Evolutionary conservation across 2,888 invertebrate species (phyloP), one percentile per base, ranked within the genome.

Genomic region (Tetragonisca angustula): DNA sequence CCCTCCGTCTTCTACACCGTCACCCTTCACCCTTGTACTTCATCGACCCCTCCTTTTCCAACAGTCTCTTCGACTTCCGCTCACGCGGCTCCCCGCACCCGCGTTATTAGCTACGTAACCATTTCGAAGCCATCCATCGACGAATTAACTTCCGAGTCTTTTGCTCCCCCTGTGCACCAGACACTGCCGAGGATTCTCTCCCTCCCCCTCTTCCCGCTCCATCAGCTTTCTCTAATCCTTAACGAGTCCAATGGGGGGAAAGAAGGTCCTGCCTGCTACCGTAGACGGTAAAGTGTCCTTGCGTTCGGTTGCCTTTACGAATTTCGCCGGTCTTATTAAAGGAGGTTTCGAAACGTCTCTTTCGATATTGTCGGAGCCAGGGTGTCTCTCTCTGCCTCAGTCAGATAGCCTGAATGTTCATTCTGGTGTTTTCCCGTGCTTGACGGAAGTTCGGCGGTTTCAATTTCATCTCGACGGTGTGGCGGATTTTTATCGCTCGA

Each of bases 121-220:
- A 54, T 81, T 84, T 75, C 74, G 69, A 76, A 85, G 82, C 74
- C 76, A 79, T 83, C 82, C 76, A 76, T 86, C 87, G 80, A 59
- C 76, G 86, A 87, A 88, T 87, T 87, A 86, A 82, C 86, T 87
- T 84, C 76, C 81, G 86, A 79, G 83, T 87, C 80, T 82, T 87
- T 79, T 79, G 43, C 36, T n/a, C 52, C 77, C 64, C 69, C 61
- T 15, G 32, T 32, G 52, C 21, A 50, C n/a, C 61, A 80, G 76
- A 78, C 78, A 67, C 62, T 54, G 68, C 36, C 56, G 36, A 75
- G 79, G 81, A 81, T 82, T 79, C 76, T 75, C 79, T 2, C 0
- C 74, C 21, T 13, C 50, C 59, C 61, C 27, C n/a, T 9, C 13
- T 36, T 50, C 36, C 54, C 54, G 21, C 74, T 76, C 85, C 71